A percentile compares a stretch with the other conserved stretches of the same genome.
These are phyloP conservation scores for Todiramphus chloris DNA, from an alignment of 2,113 vertebrate species.

Conservation along the genomic window DNA sequence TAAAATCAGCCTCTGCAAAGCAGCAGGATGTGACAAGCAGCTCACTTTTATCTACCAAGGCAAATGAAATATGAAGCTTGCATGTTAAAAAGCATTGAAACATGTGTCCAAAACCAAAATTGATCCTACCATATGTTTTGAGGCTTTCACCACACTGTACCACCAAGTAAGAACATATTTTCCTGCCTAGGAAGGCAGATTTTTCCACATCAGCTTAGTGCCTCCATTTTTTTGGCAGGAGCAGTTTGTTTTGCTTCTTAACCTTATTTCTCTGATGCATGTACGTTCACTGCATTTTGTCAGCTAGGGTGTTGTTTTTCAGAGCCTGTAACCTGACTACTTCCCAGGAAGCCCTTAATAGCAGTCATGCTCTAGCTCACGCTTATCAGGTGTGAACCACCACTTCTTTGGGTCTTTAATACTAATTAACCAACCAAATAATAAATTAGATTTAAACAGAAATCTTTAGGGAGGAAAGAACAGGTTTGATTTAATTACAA, in stretches of 20 bases:
- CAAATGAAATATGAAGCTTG: background rate
- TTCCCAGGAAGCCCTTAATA: background rate
- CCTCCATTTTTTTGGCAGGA: background rate
- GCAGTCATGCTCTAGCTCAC: background rate
- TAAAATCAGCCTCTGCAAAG: background rate
- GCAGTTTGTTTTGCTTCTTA: background rate
- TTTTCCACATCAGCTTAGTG: constrained; percentile 1
- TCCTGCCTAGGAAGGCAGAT: background rate
- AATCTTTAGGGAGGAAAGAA: background rate
- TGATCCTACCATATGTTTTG: constrained; percentile 10
- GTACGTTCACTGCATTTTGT: background rate
- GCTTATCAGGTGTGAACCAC: background rate
- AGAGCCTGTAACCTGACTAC: background rate
- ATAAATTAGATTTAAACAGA: constrained; percentile 14
- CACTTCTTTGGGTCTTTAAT: background rate
- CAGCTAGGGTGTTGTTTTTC: background rate
- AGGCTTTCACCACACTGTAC: constrained; percentile 13
- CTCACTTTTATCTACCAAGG: background rate
- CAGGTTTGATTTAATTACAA: constrained; percentile 10
- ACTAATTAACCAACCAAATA: background rate
- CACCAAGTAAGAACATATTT: background rate
- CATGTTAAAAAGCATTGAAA: constrained; percentile 24
- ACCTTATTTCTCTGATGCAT: background rate
- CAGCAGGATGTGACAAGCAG: background rate
- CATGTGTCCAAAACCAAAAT: background rate